Evolutionary conservation across 35 echinoderm and acorn worm species (phyloP).

Genomic region (Ophioderma brevispina): DNA sequence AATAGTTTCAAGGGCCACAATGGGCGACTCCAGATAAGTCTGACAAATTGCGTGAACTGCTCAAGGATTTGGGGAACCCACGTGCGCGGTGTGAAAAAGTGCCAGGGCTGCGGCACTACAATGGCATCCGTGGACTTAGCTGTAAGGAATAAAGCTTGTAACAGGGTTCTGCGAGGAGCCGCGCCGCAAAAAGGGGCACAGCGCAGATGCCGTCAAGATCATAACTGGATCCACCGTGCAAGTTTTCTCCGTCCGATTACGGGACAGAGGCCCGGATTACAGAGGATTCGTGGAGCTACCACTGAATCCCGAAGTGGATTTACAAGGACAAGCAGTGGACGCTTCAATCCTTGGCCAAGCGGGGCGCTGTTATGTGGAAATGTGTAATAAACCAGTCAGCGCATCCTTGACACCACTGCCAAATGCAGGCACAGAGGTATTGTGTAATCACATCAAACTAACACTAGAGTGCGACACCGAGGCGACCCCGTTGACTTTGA

Average conservation of each 20-base stretch:
- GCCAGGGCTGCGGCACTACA: slow-evolving; percentile 92
- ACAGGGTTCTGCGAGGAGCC: slow-evolving; percentile 80
- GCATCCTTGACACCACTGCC: slow-evolving; percentile 1
- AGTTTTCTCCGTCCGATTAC: slow-evolving; percentile 89
- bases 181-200: slow-evolving; percentile 81
- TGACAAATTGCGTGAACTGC: slow-evolving; percentile 51
- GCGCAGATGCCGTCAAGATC: slow-evolving; percentile 92
- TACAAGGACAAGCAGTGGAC: slow-evolving; percentile 35
- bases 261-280: slow-evolving; percentile 90
- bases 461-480: slow-evolving; percentile 76
- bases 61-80: slow-evolving; percentile 95
- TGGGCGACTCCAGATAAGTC: neutral
- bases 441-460: slow-evolving; percentile 78
- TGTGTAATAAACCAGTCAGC: slow-evolving; percentile 69
- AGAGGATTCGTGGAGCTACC: slow-evolving; percentile 90
- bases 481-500: slow-evolving; percentile 82
- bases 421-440: neutral
- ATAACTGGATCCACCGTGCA: slow-evolving; percentile 93
- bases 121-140: slow-evolving; percentile 92
- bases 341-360: slow-evolving; percentile 7
- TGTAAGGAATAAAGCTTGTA: slow-evolving; percentile 99
- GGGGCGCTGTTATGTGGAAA: slow-evolving; percentile 81
- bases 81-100: slow-evolving; percentile 93
- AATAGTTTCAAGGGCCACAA: no score
- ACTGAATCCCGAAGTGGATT: slow-evolving; percentile 57